phyloP scores from a whole-genome alignment of 2,113 vertebrate genomes.

The Numida meleagris region DNA sequence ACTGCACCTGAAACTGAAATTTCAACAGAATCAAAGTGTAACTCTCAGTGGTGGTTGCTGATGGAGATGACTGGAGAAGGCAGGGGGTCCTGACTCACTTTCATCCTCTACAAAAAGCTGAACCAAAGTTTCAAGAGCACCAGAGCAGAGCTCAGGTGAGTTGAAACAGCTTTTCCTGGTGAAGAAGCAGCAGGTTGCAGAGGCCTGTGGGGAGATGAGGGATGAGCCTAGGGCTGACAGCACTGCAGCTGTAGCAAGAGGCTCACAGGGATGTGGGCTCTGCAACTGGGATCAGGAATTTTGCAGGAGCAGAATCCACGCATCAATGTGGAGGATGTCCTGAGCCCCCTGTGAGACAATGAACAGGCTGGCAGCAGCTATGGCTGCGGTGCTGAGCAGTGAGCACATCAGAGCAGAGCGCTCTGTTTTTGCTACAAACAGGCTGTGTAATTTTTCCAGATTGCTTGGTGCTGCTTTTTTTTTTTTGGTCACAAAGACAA shows the following conservation, averaged over 20 bases:
- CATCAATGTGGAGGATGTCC: accelerated
- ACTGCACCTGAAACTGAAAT: background rate
- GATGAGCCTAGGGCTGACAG: background rate
- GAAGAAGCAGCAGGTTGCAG: background rate
- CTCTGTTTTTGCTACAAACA: background rate
- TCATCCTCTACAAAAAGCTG: background rate
- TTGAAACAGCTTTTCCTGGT: background rate
- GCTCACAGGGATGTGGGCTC: background rate
- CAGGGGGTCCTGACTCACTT: background rate
- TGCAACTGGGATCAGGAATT: background rate
- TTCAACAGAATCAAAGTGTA: background rate
- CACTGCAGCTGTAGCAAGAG: background rate
- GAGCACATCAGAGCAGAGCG: accelerated
- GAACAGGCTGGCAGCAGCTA: background rate
- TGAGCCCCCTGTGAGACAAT: background rate
- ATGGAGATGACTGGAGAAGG: background rate
- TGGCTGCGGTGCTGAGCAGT: background rate
- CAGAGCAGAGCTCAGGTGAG: background rate
- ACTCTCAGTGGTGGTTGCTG: background rate
- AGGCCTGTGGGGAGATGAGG: background rate
- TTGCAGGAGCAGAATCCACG: background rate
- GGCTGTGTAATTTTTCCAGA: background rate
- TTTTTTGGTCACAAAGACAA: background rate
- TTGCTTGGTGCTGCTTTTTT: background rate
- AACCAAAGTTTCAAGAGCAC: background rate